These are phyloP conservation scores for Sigmodon hispidus DNA, from an alignment of 2,113 vertebrate species.

Conservation along the genomic window DNA sequence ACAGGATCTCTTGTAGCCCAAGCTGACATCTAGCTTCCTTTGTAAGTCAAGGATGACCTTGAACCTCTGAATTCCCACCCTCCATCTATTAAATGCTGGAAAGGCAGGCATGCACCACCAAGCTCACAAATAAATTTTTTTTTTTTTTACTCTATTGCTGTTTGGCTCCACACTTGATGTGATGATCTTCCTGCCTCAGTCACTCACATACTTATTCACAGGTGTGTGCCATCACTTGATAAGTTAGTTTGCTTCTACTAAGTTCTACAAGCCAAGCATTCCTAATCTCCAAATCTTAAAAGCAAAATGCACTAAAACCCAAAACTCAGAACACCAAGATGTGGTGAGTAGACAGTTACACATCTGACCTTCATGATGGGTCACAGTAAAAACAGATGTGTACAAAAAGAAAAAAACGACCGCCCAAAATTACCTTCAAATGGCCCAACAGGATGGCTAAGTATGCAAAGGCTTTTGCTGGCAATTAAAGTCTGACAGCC, in stretches of 20 bases:
- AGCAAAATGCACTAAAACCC: neutral
- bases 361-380: neutral
- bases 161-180: neutral
- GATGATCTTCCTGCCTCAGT: neutral
- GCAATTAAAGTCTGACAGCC: neutral
- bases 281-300: neutral
- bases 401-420: neutral
- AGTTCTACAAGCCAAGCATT: too few relatives aligned
- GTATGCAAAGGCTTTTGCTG: neutral
- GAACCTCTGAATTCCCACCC: neutral
- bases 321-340: neutral
- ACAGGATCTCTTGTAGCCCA: neutral
- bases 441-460: neutral
- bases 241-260: neutral
- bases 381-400: neutral
- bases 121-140: neutral
- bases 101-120: neutral
- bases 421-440: neutral
- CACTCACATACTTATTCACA: neutral
- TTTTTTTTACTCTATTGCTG: neutral
- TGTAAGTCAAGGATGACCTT: neutral
- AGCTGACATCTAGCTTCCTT: neutral
- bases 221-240: neutral
- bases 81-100: neutral
- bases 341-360: neutral